Conservation (phyloP, 2,888 invertebrate genomes). For the Ceramica pisi region DNA sequence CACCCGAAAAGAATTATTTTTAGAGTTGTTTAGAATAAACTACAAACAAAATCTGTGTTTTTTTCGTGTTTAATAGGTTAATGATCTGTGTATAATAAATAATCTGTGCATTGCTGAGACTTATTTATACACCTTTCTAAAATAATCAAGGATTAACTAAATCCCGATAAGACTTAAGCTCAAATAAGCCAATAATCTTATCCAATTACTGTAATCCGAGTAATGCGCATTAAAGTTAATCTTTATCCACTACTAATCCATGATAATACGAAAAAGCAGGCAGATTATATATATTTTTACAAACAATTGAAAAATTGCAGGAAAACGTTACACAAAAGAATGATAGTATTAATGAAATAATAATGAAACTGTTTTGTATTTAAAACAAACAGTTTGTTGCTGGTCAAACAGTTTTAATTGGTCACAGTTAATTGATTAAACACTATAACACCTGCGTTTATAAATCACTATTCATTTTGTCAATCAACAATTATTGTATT, state of each 20-base stretch:
- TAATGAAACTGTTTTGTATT: too few relatives aligned
- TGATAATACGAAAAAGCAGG: neutral
- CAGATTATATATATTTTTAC: slow-evolving; percentile 6
- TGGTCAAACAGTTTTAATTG: neutral
- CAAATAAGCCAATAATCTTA: slow-evolving; percentile 26
- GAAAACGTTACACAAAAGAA: neutral
- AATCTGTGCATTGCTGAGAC: slow-evolving; percentile 15
- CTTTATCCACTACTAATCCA: slow-evolving; percentile 17
- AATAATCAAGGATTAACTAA: slow-evolving; percentile 21
- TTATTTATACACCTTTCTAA: neutral
- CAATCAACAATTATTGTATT: neutral
- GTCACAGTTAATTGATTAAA: slow-evolving; percentile 1
- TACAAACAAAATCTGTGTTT: neutral
- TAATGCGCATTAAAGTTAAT: slow-evolving; percentile 48
- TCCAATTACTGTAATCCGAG: slow-evolving; percentile 32
- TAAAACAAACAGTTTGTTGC: neutral
- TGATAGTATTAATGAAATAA: neutral
- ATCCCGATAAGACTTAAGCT: neutral
- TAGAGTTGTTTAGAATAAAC: too few relatives aligned
- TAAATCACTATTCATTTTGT: neutral
- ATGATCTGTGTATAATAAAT: neutral
- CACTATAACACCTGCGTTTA: neutral
- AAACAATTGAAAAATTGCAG: neutral
- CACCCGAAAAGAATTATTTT: neutral
- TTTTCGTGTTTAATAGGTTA: too few relatives aligned